Percentiles rank a stretch among this genome's conserved stretches.
phyloP scores from a whole-genome alignment of 2,888 invertebrate genomes.

The Tupiocoris notatus region DNA sequence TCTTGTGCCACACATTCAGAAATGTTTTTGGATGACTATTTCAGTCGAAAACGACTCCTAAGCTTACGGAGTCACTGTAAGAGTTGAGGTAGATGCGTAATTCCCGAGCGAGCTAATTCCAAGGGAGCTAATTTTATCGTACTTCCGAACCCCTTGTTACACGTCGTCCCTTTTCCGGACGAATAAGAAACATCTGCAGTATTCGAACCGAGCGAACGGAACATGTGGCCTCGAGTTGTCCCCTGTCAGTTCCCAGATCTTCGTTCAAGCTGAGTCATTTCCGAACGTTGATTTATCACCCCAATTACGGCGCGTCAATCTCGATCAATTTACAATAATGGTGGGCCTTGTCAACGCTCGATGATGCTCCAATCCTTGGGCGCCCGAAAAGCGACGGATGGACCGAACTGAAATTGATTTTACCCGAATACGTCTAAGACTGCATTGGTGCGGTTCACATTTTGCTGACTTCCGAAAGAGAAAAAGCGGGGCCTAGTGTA shows the following conservation, averaged over 20 bases:
- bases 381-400: no score
- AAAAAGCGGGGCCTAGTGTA: no score
- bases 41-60: no score
- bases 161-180: not conserved
- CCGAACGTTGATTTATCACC: constrained; percentile 16
- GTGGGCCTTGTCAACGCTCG: not conserved
- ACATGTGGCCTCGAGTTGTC: not conserved
- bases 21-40: no score
- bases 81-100: no score
- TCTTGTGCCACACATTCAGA: no score
- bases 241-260: not conserved
- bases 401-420: no score
- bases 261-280: constrained; percentile 13
- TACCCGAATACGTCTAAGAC: no score
- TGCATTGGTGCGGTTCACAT: no score
- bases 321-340: constrained; percentile 2
- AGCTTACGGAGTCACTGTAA: no score
- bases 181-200: not conserved
- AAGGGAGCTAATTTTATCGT: not conserved
- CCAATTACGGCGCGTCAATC: constrained; percentile 19
- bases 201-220: not conserved
- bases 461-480: no score
- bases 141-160: not conserved
- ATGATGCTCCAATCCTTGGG: not conserved
- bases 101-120: not conserved